Percentiles rank a stretch among this genome's conserved stretches.
Evolutionary conservation across 2,797 vertebrate genomes (phyloP).

Genomic region (Manis javanica): DNA sequence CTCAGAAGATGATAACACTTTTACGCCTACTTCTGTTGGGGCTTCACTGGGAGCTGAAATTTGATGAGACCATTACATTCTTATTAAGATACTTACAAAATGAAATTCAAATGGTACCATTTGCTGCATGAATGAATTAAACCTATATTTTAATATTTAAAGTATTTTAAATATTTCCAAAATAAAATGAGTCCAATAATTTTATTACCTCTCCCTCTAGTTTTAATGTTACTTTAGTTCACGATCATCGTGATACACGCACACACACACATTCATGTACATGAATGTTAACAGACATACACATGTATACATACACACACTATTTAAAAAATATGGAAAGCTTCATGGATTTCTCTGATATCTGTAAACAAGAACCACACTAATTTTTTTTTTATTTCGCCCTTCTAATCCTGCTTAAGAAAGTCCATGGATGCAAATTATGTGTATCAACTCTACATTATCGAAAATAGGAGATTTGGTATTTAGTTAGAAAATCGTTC

Average conservation of each 20-base stretch:
- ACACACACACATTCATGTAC: not conserved
- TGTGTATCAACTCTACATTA: not conserved
- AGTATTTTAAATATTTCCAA: not conserved
- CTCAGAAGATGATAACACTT: constrained; percentile 93
- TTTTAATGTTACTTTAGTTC: constrained; percentile 12
- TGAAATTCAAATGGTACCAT: not conserved
- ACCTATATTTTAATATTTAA: not conserved
- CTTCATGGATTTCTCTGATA: not conserved
- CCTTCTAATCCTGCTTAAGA: not conserved
- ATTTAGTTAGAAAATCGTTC: constrained; percentile 59
- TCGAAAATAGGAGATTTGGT: not conserved
- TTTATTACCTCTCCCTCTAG: not conserved
- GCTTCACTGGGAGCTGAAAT: constrained; percentile 92
- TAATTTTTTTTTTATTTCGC: not conserved
- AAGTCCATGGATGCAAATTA: not conserved
- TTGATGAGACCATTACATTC: constrained; percentile 66
- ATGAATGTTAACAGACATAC: not conserved
- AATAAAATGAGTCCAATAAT: not conserved
- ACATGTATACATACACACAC: not conserved
- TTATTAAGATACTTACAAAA: not conserved
- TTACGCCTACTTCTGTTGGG: constrained; percentile 87
- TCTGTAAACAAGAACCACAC: not conserved
- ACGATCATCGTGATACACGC: not conserved
- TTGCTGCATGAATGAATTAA: not conserved
- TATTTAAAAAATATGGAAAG: not conserved